phyloP scores from a whole-genome alignment of 2,113 vertebrate species.

The Mus pahari region DNA sequence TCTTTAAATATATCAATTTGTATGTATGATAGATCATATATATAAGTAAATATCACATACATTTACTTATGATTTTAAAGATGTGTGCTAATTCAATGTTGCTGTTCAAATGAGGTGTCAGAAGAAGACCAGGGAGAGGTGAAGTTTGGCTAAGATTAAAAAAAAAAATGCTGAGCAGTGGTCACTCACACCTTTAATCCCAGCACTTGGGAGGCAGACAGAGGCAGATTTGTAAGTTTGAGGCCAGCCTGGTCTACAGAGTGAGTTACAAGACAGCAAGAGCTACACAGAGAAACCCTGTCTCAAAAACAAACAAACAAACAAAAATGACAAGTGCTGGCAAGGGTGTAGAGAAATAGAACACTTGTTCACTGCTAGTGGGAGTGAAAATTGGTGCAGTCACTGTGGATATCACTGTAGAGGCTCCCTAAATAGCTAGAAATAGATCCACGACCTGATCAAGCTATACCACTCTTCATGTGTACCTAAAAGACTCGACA shows the following conservation, averaged over 20 bases:
- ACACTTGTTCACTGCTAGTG: background rate
- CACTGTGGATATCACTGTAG: background rate
- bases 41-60: background rate
- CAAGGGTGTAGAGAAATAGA: background rate
- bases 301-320: no score
- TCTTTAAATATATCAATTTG: conserved; percentile 30
- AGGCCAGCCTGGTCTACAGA: no score
- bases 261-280: no score
- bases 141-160: background rate
- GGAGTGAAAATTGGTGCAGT: background rate
- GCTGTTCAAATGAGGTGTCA: background rate
- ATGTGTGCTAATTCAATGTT: background rate
- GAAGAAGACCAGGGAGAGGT: no score
- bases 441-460: background rate
- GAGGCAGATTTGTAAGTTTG: no score
- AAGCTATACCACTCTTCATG: background rate
- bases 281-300: no score
- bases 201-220: no score
- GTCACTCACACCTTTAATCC: no score
- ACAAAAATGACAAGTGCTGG: background rate
- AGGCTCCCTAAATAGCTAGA: background rate
- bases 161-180: background rate
- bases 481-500: background rate
- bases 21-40: background rate
- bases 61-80: background rate